These are phyloP conservation scores for Periophthalmus modestus DNA, from an alignment of 2,113 vertebrate genomes.

Conservation along the genomic window DNA sequence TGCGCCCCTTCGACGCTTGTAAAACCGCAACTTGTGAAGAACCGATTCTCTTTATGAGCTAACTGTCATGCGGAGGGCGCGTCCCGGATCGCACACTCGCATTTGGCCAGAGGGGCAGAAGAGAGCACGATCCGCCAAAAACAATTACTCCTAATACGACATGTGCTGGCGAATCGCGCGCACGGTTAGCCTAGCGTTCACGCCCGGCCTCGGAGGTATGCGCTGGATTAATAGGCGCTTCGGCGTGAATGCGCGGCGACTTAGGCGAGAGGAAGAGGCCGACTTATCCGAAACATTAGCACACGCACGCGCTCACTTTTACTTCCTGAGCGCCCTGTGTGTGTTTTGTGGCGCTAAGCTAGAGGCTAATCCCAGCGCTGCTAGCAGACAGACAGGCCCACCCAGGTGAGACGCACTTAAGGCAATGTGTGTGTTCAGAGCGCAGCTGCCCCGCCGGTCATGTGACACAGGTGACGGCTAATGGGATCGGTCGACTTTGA, in stretches of 20 bases:
- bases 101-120: slow-evolving; percentile 39
- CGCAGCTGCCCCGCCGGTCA: slow-evolving; percentile 50
- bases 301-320: slow-evolving; percentile 34
- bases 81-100: slow-evolving; percentile 50
- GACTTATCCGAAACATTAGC: slow-evolving; percentile 49
- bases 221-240: slow-evolving; percentile 68
- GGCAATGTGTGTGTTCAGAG: slow-evolving; percentile 23
- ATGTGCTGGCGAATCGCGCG: slow-evolving; percentile 45
- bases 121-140: slow-evolving; percentile 44
- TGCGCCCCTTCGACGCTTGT: not conserved
- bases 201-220: slow-evolving; percentile 64
- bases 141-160: slow-evolving; percentile 56
- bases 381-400: slow-evolving; percentile 74
- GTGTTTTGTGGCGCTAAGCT: slow-evolving; percentile 74
- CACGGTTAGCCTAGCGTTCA: slow-evolving; percentile 53
- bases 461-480: slow-evolving; percentile 40
- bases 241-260: slow-evolving; percentile 57
- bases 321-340: slow-evolving; percentile 69
- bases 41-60: not conserved
- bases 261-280: slow-evolving; percentile 62
- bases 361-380: slow-evolving; percentile 69
- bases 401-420: slow-evolving; percentile 70
- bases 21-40: not conserved
- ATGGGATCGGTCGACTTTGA: not conserved
- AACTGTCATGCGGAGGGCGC: slow-evolving; percentile 51